Conservation (phyloP, 2,888 invertebrate genomes). For the Cheilosia impressa region DNA sequence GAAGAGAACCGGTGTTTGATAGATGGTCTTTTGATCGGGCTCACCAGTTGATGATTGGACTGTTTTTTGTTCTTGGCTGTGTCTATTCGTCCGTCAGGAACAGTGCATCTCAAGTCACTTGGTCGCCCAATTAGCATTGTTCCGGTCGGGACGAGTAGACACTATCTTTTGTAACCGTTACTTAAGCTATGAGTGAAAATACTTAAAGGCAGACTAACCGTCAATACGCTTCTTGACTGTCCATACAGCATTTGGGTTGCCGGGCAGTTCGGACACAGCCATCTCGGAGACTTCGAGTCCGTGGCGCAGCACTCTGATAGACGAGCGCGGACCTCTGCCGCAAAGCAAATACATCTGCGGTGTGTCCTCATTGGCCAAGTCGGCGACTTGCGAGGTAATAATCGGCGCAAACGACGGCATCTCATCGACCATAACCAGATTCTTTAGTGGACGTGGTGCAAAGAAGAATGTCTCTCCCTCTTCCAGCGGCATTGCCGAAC, state of each 20-base stretch:
- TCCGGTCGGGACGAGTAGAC: too few relatives aligned
- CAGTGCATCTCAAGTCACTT: too few relatives aligned
- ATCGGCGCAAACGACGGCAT: constrained; percentile 98
- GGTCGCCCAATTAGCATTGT: too few relatives aligned
- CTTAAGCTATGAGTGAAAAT: constrained; percentile 32
- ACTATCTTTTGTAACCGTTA: constrained; percentile 57
- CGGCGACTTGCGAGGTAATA: constrained; percentile 93
- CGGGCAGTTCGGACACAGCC: constrained; percentile 99
- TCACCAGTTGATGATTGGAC: constrained; percentile 79
- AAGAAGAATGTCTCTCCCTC: constrained; percentile 99
- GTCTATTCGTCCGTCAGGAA: constrained; percentile 11
- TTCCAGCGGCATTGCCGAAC: constrained; percentile 98
- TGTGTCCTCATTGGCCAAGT: constrained; percentile 98
- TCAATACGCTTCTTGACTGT: constrained; percentile 98
- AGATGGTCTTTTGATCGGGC: constrained; percentile 84
- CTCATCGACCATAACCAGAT: constrained; percentile 98
- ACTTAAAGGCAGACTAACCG: constrained; percentile 88
- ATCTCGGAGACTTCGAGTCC: constrained; percentile 99
- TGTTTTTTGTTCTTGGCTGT: constrained; percentile 60
- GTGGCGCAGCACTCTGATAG: constrained; percentile 96
- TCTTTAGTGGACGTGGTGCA: constrained; percentile 95
- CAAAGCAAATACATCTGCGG: constrained; percentile 98
- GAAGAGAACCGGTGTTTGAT: constrained; percentile 97
- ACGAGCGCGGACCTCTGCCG: constrained; percentile 97
- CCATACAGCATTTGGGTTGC: constrained; percentile 99